A percentile compares a stretch with the other conserved stretches of the same genome.
Conservation (phyloP, 2,888 invertebrate species). For the Epinotia ramella region DNA sequence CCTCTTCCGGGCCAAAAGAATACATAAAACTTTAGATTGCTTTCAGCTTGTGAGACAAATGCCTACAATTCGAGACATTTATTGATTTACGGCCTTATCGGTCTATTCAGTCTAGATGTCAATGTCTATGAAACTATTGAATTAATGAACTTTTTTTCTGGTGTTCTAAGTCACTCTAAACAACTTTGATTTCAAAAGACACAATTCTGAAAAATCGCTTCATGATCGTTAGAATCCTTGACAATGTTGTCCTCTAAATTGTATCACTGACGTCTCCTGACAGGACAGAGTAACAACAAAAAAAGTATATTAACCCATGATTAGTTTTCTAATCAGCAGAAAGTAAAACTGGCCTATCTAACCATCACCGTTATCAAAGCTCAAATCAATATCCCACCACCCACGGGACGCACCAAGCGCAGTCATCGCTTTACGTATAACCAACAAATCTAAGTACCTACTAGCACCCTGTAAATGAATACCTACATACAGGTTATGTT, state of each 20-base stretch:
- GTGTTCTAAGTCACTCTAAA: background rate
- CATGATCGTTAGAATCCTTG: too few relatives aligned
- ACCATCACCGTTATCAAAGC: constrained; percentile 39
- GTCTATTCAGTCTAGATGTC: background rate
- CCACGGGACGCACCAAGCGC: constrained; percentile 49
- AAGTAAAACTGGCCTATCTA: constrained; percentile 5
- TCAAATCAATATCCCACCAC: constrained; percentile 24
- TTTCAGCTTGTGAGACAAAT: background rate
- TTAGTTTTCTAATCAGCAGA: background rate
- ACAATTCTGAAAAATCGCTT: too few relatives aligned
- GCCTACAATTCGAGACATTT: background rate
- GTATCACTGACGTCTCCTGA: background rate
- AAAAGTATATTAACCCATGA: background rate
- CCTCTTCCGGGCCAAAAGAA: background rate
- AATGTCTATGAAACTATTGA: background rate
- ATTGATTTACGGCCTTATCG: background rate
- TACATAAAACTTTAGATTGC: too few relatives aligned
- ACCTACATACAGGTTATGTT: constrained; percentile 68
- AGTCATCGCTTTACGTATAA: constrained; percentile 56
- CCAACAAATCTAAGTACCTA: constrained; percentile 65
- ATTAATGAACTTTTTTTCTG: background rate
- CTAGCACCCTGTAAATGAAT: constrained; percentile 79
- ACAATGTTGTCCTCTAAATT: too few relatives aligned
- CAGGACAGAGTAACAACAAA: background rate
- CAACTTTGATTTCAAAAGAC: background rate